Base-by-base conservation (phyloP, 1,140 invertebrate genomes). In the Papilio aristodemus region DNA sequence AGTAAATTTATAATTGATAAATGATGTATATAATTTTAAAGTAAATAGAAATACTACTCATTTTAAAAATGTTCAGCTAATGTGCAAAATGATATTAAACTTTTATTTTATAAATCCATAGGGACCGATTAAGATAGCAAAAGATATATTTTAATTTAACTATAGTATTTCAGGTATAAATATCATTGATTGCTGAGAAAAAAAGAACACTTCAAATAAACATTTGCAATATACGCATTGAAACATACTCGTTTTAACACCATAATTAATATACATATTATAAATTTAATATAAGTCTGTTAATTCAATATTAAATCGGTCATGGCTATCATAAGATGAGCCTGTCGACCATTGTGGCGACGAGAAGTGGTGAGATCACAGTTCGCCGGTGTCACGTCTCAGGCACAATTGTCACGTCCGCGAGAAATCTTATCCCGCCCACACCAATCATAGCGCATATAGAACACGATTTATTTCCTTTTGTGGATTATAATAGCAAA, bases 351-450 rank as follows among this genome's bases (percentile, higher is more conserved):
- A 73, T 75, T 76, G 50, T 58, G n/a, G 27, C 59, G 71, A 50
- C 57, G 70, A 69, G 70, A 54, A 60, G 57, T 70, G 72, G 74
- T 84, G 79, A 81, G 77, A 79, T 89, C 85, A 86, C 78, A 67
- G 46, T 63, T 69, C 71, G 74, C 75, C 73, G 81, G 78, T 75
- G 78, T 78, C 77, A 77, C 78, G 81, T 81, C 75, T 69, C 78
- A 71, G 67, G 41, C 60, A 73, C 85, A 86, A 86, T 87, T 89
- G 85, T 84, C 79, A 86, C 85, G 83, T 87, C 85, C 79, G 76
- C 69, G 39, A 75, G 71, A 75, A 79, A 74, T 78, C 68, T 71
- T 67, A 78, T 77, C 75, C 57, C 72, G 70, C 73, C 74, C 69
- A 66, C 69, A 72, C 63, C 66, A 71, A 63, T 69, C 68, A 46